These are phyloP conservation scores for Nannobrachium achirus DNA, from an alignment of 2,113 vertebrate genomes.

Conservation along the genomic window DNA sequence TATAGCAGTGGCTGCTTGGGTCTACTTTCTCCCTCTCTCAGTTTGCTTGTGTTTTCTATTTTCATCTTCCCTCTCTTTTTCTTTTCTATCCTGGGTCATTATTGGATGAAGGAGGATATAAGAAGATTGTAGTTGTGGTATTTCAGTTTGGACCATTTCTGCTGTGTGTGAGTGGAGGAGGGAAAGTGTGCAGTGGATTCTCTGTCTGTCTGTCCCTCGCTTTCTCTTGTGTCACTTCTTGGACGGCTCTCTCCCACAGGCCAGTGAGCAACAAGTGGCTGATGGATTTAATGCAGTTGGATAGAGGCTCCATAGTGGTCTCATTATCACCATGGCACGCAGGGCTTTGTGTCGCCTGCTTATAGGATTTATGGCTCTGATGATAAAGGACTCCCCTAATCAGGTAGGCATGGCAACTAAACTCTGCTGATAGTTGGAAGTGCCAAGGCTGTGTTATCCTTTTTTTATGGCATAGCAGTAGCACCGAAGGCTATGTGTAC, in stretches of 20 bases:
- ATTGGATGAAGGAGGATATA: constrained; percentile 19
- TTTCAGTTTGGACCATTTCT: constrained; percentile 36
- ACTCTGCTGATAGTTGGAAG: constrained; percentile 25
- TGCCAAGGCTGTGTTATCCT: constrained; percentile 9
- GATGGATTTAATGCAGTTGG: constrained; percentile 71
- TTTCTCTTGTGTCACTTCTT: constrained; percentile 22
- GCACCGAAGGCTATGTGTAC: too few species aligned
- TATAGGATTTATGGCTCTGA: constrained; percentile 60
- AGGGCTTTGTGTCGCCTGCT: constrained; percentile 43
- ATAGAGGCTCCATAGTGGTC: constrained; percentile 50
- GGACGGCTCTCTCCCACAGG: constrained; percentile 30
- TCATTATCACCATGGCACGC: constrained; percentile 56
- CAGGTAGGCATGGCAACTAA: constrained; percentile 53
- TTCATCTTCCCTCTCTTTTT: neutral
- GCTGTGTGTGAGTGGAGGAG: constrained; percentile 2
- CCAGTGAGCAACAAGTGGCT: constrained; percentile 72
- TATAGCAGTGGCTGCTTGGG: constrained; percentile 49
- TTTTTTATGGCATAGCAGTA: neutral
- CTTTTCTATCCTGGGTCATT: constrained; percentile 21
- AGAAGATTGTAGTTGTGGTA: constrained; percentile 18
- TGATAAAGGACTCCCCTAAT: constrained; percentile 52
- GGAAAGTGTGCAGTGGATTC: constrained; percentile 6
- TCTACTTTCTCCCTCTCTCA: constrained; percentile 34
- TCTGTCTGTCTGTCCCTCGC: neutral
- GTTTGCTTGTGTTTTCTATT: too few species aligned